Evolutionary conservation across 2,888 invertebrate species (phyloP), one percentile per base, ranked within the genome.

Genomic region (Leptarthrus brevirostris): DNA sequence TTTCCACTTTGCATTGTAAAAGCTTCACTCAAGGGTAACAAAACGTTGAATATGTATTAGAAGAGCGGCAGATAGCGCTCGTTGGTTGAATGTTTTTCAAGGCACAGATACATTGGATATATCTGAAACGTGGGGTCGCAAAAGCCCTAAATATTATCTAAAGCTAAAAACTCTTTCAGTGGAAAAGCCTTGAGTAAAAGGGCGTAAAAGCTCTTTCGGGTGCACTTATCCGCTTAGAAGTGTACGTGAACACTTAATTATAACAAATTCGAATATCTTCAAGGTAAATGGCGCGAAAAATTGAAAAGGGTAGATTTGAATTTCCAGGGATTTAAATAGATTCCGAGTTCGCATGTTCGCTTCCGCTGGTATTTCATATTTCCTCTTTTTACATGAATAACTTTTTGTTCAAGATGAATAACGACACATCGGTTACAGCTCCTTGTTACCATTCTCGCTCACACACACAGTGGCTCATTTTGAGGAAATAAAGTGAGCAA

Each of bases 391-490:
- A 49, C 69, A 52, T 69, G 52, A 49, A 34, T 69, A 69, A 52
- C 52, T 69, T 69, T 66, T 69, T 69, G 49, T 69, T 52, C 34
- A 69, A 69, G 69, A 69, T 69, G 69, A 69, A 69, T 69, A 69
- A 52, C 52, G 69, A 49, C 52, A 69, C 69, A 64, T 40, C 14
- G 64, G 64, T 24, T 44, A 40, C 64, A 44, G 40, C 24, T n/a
- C 34, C 8, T 3, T 20, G 22, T 22, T 8, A 16, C 8, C 34
- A 1, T 40, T 20, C 26, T 20, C 47, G 58, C 54, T n/a, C 22
- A 16, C 30, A 54, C 18, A 49, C 8, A 49, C 49, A 8, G 5
- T 16, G 49, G 12, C 16, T 16, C 20, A 16, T 49, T 20, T 20
- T 16, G 6, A 3, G 20, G 18, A 49, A 49, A 49, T 8, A 49